phyloP scores from a whole-genome alignment of 2,888 invertebrate species.

The Cotesia congregata region DNA sequence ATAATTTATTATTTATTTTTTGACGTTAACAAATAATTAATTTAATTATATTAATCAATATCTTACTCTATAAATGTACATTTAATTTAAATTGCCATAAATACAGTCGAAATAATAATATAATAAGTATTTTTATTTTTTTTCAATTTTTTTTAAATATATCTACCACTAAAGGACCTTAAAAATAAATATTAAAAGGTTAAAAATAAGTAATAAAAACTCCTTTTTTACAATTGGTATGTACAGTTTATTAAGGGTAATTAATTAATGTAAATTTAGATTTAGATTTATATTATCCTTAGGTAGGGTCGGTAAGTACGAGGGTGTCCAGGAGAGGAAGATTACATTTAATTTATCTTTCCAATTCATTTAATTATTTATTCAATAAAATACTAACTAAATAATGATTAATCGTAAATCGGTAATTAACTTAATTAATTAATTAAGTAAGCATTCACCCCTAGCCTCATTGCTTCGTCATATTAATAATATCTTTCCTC shows the following conservation, averaged over 20 bases:
- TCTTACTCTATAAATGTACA: slow-evolving; percentile 1
- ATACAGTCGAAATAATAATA: neutral
- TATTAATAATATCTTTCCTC: slow-evolving; percentile 30
- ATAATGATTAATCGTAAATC: too few species aligned
- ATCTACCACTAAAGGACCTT: neutral
- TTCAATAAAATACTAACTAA: too few species aligned
- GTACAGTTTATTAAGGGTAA: slow-evolving; percentile 67
- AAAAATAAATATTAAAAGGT: neutral
- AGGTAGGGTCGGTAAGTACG: slow-evolving; percentile 62
- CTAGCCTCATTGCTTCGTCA: neutral
- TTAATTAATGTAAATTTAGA: slow-evolving; percentile 49
- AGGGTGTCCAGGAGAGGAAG: slow-evolving; percentile 51
- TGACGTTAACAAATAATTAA: slow-evolving; percentile 10
- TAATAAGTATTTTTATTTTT: neutral
- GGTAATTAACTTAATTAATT: too few species aligned
- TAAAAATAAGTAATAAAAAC: slow-evolving; percentile 20
- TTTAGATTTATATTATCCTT: slow-evolving; percentile 64
- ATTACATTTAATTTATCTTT: slow-evolving; percentile 12
- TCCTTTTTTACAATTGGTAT: slow-evolving; percentile 60
- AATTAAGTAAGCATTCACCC: neutral
- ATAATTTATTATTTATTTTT: slow-evolving; percentile 19
- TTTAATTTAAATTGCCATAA: slow-evolving; percentile 1
- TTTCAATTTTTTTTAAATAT: neutral
- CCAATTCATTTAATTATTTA: slow-evolving; percentile 45
- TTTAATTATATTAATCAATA: neutral